Conservation (phyloP, 2,797 vertebrate species). For the Lacerta agilis region DNA sequence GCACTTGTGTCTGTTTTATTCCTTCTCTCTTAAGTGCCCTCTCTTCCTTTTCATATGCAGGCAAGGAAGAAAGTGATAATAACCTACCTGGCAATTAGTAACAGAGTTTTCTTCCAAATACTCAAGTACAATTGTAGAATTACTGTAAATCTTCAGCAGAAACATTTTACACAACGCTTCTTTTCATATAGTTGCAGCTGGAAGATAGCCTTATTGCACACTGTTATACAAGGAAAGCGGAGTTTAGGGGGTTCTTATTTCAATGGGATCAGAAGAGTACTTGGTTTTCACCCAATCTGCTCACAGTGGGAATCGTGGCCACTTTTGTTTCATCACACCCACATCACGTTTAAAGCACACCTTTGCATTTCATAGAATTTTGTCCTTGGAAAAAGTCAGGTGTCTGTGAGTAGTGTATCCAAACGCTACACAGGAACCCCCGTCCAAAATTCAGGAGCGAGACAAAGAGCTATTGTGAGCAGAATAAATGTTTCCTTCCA, state of each 20-base stretch:
- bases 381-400: slow-evolving; percentile 67
- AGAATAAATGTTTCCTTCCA: slow-evolving; percentile 65
- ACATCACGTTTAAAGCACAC: slow-evolving; percentile 49
- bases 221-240: slow-evolving; percentile 22
- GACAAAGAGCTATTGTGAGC: slow-evolving; percentile 69
- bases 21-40: slow-evolving; percentile 2
- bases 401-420: slow-evolving; percentile 54
- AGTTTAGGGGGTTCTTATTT: background rate
- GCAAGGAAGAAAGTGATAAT: slow-evolving; percentile 56
- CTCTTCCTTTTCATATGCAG: slow-evolving; percentile 43
- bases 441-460: slow-evolving; percentile 56
- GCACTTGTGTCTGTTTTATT: background rate
- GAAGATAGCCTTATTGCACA: rapidly evolving
- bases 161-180: slow-evolving; percentile 35
- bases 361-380: slow-evolving; percentile 52
- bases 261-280: slow-evolving; percentile 31
- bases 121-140: slow-evolving; percentile 30
- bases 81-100: slow-evolving; percentile 17
- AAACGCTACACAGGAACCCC: slow-evolving; percentile 65
- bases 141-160: slow-evolving; percentile 36
- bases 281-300: slow-evolving; percentile 52
- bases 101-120: slow-evolving; percentile 42
- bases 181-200: slow-evolving; percentile 46
- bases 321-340: slow-evolving; percentile 34
- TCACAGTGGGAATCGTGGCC: slow-evolving; percentile 9